Evolutionary conservation across 2,888 invertebrate species (phyloP).

Genomic region (Trichogramma evanescens): DNA sequence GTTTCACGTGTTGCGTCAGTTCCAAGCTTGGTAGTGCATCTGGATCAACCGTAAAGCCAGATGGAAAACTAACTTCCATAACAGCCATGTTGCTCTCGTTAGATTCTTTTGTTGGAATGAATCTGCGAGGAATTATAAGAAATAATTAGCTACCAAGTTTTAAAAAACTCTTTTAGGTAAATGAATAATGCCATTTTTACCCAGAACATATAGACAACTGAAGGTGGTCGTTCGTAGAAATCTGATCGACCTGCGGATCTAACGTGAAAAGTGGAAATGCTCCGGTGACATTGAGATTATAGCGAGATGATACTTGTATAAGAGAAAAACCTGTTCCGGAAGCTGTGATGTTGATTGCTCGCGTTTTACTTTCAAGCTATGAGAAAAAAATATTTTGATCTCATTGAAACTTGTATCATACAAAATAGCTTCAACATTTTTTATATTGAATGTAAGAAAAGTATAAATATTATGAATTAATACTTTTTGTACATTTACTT

Average conservation of each 20-base stretch:
- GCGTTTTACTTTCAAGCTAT: slow-evolving; percentile 52
- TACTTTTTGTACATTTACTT: slow-evolving; percentile 29
- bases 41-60: slow-evolving; percentile 80
- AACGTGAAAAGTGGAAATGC: slow-evolving; percentile 81
- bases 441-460: not conserved
- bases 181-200: slow-evolving; percentile 44
- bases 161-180: not conserved
- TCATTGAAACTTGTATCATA: not conserved
- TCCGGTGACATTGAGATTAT: slow-evolving; percentile 79
- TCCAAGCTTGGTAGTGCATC: slow-evolving; percentile 62
- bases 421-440: not conserved
- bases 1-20: slow-evolving; percentile 55
- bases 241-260: slow-evolving; percentile 78
- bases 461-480: not conserved
- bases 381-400: slow-evolving; percentile 18
- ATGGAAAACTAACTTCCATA: slow-evolving; percentile 82
- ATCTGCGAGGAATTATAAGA: slow-evolving; percentile 46
- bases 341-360: slow-evolving; percentile 66
- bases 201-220: slow-evolving; percentile 77
- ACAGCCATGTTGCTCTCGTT: slow-evolving; percentile 83
- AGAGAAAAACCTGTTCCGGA: slow-evolving; percentile 74
- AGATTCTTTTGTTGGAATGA: slow-evolving; percentile 58
- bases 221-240: slow-evolving; percentile 67
- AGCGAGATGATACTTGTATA: slow-evolving; percentile 71
- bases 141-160: not conserved